Evolutionary conservation across 2,797 vertebrate genomes (phyloP).

Genomic region (Vireo griseus): DNA sequence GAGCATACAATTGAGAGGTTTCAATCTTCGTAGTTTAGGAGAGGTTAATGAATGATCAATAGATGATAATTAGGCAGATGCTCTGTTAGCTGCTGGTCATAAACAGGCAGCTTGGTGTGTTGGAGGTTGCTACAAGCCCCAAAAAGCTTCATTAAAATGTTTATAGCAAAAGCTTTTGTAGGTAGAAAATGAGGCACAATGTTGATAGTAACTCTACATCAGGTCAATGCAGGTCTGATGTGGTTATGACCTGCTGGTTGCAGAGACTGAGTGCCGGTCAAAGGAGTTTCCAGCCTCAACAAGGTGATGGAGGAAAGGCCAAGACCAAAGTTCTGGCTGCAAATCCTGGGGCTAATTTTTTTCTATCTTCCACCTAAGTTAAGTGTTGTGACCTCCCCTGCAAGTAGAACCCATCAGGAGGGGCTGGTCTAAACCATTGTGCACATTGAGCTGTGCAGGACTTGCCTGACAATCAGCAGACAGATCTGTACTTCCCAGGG

Average conservation of each 20-base stretch:
- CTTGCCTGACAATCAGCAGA: background rate
- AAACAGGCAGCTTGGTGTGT: background rate
- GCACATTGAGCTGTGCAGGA: background rate
- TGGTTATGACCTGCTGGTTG: background rate
- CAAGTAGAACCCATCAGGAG: background rate
- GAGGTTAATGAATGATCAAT: background rate
- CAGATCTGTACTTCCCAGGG: background rate
- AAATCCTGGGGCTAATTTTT: background rate
- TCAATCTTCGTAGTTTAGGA: background rate
- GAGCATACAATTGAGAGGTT: background rate
- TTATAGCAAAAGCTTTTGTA: background rate
- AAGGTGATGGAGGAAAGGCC: background rate
- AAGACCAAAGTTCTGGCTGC: background rate
- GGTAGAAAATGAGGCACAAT: background rate
- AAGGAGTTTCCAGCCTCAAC: background rate
- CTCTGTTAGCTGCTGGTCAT: background rate
- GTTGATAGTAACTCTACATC: background rate
- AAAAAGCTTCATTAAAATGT: background rate
- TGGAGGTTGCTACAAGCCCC: background rate
- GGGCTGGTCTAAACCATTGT: background rate
- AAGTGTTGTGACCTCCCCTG: background rate
- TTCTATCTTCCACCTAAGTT: background rate
- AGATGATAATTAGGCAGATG: background rate
- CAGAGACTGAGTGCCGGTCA: background rate
- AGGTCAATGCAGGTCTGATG: rapidly evolving